These are phyloP conservation scores for Acestrorhynchus altus DNA, from an alignment of 2,797 vertebrate genomes.

Conservation along the genomic window DNA sequence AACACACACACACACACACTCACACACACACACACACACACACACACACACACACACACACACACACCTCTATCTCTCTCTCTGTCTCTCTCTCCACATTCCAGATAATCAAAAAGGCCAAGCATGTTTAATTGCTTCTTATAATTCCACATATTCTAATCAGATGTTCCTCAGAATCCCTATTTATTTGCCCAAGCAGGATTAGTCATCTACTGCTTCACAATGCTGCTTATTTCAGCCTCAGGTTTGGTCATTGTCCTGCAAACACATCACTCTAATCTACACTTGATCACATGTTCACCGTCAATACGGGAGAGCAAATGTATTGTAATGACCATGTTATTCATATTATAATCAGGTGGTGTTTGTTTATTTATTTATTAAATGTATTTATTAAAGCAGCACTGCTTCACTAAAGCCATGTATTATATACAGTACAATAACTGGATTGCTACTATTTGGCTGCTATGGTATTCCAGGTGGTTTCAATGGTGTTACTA, in stretches of 20 bases:
- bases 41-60: background rate
- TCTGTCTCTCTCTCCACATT: background rate
- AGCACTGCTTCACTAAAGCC: background rate
- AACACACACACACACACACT: constrained; percentile 26
- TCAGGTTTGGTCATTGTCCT: background rate
- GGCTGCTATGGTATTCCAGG: too few species aligned
- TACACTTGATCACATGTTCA: too few species aligned
- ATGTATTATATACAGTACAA: too few species aligned
- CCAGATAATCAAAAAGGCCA: background rate
- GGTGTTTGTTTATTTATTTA: background rate
- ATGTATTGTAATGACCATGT: too few species aligned
- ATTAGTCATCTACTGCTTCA: background rate
- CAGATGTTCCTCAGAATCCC: background rate
- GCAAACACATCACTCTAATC: background rate
- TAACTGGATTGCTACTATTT: too few species aligned
- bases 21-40: background rate
- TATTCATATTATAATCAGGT: background rate
- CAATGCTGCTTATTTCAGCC: background rate
- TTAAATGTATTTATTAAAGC: background rate
- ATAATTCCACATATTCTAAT: background rate
- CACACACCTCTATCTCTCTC: too few species aligned
- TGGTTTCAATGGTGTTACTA: too few species aligned
- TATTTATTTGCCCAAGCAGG: background rate
- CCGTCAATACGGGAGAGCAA: too few species aligned
- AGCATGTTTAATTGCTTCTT: constrained; percentile 1